phyloP scores from a whole-genome alignment of 2,888 invertebrate species.

The Apoderus coryli region DNA sequence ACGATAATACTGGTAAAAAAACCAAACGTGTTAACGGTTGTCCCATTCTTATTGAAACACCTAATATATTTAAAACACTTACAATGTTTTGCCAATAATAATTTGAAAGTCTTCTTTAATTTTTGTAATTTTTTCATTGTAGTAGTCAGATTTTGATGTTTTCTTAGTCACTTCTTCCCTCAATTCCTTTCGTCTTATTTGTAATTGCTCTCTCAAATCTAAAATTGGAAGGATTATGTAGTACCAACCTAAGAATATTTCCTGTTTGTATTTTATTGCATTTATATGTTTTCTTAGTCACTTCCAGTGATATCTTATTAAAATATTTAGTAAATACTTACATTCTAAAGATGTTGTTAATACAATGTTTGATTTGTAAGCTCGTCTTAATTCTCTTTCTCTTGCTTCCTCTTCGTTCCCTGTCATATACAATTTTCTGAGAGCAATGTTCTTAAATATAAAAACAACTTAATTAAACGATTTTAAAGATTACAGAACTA shows the following conservation, averaged over 20 bases:
- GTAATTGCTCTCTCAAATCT: slow-evolving; percentile 21
- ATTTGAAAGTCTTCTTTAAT: slow-evolving; percentile 19
- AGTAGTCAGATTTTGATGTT: slow-evolving; percentile 17
- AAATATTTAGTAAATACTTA: slow-evolving; percentile 8
- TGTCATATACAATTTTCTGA: slow-evolving; percentile 18
- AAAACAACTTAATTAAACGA: no score
- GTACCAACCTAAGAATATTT: no score
- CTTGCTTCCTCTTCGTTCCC: slow-evolving; percentile 19
- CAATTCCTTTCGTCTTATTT: slow-evolving; percentile 21
- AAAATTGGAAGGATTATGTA: background rate
- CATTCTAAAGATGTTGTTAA: slow-evolving; percentile 17
- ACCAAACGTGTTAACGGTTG: no score
- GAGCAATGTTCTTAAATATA: slow-evolving; percentile 16
- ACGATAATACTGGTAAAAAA: no score
- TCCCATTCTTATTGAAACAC: no score
- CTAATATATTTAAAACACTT: no score
- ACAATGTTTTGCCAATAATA: slow-evolving; percentile 19
- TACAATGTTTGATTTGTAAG: slow-evolving; percentile 20
- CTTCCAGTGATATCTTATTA: no score
- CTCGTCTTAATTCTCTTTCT: slow-evolving; percentile 19
- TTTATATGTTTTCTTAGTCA: no score
- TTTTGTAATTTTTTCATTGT: slow-evolving; percentile 18
- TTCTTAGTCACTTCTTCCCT: slow-evolving; percentile 21
- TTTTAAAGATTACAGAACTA: no score
- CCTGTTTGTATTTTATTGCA: no score